Percentiles rank a stretch among this genome's conserved stretches.
phyloP scores from a whole-genome alignment of 2,797 vertebrate species.

The Clamator glandarius region DNA sequence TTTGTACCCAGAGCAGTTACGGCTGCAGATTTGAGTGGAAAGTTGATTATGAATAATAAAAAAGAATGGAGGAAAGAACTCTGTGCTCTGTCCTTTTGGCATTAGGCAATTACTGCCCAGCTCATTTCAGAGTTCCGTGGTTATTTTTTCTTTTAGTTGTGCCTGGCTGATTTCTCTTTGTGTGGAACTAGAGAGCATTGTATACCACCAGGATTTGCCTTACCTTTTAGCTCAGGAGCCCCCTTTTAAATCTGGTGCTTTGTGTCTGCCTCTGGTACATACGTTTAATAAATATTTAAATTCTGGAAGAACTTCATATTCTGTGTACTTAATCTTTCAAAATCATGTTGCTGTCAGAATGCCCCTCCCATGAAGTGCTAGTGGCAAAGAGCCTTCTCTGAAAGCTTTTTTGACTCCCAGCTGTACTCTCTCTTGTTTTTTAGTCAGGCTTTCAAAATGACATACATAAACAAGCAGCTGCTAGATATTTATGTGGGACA shows the following conservation, averaged over 20 bases:
- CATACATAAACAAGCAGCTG: constrained; percentile 63
- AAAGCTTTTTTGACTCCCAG: constrained; percentile 61
- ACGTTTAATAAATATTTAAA: constrained; percentile 49
- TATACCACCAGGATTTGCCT: not conserved
- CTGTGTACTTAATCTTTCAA: constrained; percentile 34
- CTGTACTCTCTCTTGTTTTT: constrained; percentile 56
- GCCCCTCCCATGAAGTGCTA: not conserved
- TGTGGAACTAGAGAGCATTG: not conserved
- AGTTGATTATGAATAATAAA: constrained; percentile 25
- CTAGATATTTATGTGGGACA: constrained; percentile 59
- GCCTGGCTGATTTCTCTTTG: not conserved
- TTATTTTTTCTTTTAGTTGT: not conserved
- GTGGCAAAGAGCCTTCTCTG: constrained; percentile 44
- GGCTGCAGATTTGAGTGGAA: not conserved
- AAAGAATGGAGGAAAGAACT: not conserved
- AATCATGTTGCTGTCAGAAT: not conserved
- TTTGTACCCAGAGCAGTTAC: not conserved
- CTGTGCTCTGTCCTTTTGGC: not conserved
- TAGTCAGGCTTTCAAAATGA: constrained; percentile 48
- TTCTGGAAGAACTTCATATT: not conserved
- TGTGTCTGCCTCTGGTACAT: not conserved
- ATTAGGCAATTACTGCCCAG: not conserved
- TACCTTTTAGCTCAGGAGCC: not conserved
- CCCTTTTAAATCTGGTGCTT: constrained; percentile 5
- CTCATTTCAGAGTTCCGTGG: not conserved